Percentiles rank a stretch among this genome's conserved stretches.
Conservation (phyloP, 1,140 invertebrate species). For the Bradysia coprophila region DNA sequence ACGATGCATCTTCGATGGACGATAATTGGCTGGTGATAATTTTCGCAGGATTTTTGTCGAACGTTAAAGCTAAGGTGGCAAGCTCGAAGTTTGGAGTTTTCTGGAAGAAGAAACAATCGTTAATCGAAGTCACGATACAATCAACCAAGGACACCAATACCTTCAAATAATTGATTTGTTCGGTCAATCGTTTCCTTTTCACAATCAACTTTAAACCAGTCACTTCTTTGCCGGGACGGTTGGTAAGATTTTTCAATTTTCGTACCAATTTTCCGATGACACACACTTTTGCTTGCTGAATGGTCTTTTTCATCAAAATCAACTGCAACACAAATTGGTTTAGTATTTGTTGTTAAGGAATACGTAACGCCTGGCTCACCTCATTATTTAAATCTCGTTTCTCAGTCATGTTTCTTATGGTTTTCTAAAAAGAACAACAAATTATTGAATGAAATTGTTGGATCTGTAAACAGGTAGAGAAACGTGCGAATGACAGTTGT, state of each 20-base stretch:
- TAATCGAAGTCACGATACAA: background rate
- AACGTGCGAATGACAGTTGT: no score
- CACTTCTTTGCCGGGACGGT: conserved; percentile 9
- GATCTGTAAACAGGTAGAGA: no score
- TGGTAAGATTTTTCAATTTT: conserved; percentile 16
- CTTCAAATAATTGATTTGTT: conserved; percentile 13
- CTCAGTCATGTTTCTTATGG: conserved; percentile 11
- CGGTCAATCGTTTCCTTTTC: conserved; percentile 9
- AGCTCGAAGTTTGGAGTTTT: conserved; percentile 10
- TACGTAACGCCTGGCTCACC: conserved; percentile 8
- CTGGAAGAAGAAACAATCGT: conserved; percentile 1
- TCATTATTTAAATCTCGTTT: conserved; percentile 21
- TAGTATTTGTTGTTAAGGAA: background rate
- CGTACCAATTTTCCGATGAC: conserved; percentile 14
- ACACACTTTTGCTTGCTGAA: conserved; percentile 7
- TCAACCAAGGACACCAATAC: conserved; percentile 2
- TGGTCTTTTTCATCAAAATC: conserved; percentile 16
- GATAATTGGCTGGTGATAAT: conserved; percentile 15
- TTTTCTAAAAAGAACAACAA: background rate
- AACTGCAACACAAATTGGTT: conserved; percentile 9
- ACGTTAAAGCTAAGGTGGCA: conserved; percentile 8
- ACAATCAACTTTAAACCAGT: conserved; percentile 10
- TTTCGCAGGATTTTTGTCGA: conserved; percentile 9
- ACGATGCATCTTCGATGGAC: conserved; percentile 14
- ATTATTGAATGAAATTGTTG: no score